These are phyloP conservation scores for Tetramorium parvispinum DNA, from an alignment of 1,140 invertebrate species.

Conservation along the genomic window DNA sequence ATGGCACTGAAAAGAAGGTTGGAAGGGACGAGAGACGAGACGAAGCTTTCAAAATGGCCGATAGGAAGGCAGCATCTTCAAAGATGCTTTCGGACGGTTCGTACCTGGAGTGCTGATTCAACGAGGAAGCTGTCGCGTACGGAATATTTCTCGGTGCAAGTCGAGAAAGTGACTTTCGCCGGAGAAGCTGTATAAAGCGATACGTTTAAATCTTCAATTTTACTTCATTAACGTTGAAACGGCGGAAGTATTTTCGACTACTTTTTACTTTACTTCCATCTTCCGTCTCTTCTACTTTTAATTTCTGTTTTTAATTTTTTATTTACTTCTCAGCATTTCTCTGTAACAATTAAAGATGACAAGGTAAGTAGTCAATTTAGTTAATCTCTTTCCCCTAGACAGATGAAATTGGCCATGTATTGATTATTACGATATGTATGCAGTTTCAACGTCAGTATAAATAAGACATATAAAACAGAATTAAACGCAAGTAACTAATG, in stretches of 20 bases:
- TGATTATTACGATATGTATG: neutral
- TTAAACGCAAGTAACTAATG: neutral
- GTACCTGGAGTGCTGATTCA: slow-evolving; percentile 54
- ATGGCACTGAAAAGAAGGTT: slow-evolving; percentile 39
- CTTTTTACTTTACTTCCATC: neutral
- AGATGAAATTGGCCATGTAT: neutral
- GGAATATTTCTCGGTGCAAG: slow-evolving; percentile 21
- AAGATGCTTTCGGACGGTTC: slow-evolving; percentile 52
- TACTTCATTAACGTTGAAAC: slow-evolving; percentile 16
- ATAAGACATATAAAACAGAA: neutral
- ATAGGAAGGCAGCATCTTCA: slow-evolving; percentile 26
- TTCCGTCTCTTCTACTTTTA: neutral
- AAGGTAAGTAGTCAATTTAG: neutral
- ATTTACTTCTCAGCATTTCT: neutral
- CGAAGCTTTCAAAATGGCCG: slow-evolving; percentile 64
- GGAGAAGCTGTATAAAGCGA: neutral
- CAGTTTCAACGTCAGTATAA: neutral
- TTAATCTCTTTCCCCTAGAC: neutral
- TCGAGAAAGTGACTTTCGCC: slow-evolving; percentile 9
- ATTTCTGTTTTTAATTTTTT: neutral
- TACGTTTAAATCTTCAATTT: slow-evolving; percentile 32
- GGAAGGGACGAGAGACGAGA: slow-evolving; percentile 28
- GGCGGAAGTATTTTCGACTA: neutral
- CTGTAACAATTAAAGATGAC: neutral
- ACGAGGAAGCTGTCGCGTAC: slow-evolving; percentile 25